Conservation (phyloP, 2,113 vertebrate genomes). For the Andinoacara biseriatus region DNA sequence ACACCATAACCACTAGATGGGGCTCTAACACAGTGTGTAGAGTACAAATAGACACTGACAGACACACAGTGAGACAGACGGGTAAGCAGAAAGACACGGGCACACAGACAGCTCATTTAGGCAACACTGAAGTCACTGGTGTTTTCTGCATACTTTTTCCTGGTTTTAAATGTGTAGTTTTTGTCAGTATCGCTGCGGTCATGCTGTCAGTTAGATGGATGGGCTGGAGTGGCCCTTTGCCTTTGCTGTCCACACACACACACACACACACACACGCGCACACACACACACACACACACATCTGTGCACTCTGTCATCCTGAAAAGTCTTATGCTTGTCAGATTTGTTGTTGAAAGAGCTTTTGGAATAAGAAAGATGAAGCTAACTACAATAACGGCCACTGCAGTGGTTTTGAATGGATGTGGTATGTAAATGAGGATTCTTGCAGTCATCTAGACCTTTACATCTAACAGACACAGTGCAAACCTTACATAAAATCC, state of each 20-base stretch:
- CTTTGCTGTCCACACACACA: conserved; percentile 9
- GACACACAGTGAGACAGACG: not conserved
- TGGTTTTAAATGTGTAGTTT: not conserved
- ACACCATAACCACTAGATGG: conserved; percentile 62
- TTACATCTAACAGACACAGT: not conserved
- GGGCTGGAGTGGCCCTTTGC: not conserved
- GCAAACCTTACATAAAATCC: not conserved
- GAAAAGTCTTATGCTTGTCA: conserved; percentile 1
- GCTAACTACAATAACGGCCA: not conserved
- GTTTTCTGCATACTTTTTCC: not conserved
- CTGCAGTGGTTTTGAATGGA: not conserved
- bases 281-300: not conserved
- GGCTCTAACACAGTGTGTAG: conserved; percentile 27
- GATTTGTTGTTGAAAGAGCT: not conserved
- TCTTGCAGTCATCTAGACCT: not conserved
- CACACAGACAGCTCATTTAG: not conserved
- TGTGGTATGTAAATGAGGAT: not conserved
- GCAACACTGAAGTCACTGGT: not conserved
- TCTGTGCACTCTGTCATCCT: not conserved
- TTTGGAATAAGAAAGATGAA: not conserved
- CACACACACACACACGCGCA: not conserved
- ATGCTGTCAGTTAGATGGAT: conserved; percentile 16
- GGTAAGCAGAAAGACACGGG: not conserved
- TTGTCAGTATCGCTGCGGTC: not conserved
- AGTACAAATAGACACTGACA: too few species aligned